Base-by-base conservation (phyloP, 2,888 invertebrate genomes). In the Clivina fossor region DNA sequence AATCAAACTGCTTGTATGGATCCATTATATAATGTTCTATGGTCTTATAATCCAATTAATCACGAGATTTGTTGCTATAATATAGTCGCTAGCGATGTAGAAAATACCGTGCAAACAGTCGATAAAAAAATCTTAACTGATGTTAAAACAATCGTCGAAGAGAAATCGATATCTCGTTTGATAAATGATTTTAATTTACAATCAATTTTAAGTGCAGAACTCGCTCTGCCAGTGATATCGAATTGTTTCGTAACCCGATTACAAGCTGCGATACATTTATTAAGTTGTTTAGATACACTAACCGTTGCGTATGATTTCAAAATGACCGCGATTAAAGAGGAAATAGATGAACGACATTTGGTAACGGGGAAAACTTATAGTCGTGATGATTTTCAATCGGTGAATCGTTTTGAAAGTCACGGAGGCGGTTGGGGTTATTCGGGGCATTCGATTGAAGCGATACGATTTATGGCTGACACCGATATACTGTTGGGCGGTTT, bases 391-490 rank as follows among this genome's bases (percentile, higher is more conserved):
- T 93, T 85, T 69, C 80, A 82, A 41, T 82, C 85, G 1, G 90
- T 95, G 13, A 92, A 88, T 69, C 80, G 97, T 61, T 97, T 96
- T 73, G 94, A 94, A 71, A 91, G 90, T 73, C 91, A 93, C 68
- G 97, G 97, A 2, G 96, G 96, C 19, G 96, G 96, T 3, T 98
- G 98, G 98, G 97, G 97, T 1, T 98, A 98, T 74, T 93, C 95
- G 0, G 94, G 92, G 0, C 94, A 96, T 69, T 95, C 95, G 2
- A 86, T 97, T 18, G 98, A 98, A 74, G 97, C 97, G 0, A 88
- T 98, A 60, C 82, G 97, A 41, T 97, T 98, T 71, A 92, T 91
- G 84, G 85, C 88, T 46, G 95, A 96, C 70, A 90, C 91, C 2
- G 96, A 98, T 71, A 84, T 97, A 57, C 72, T 93, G 20, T 74